Evolutionary conservation across 2,888 invertebrate genomes (phyloP), one percentile per base, ranked within the genome.

Genomic region (Trachelus troglodyta): DNA sequence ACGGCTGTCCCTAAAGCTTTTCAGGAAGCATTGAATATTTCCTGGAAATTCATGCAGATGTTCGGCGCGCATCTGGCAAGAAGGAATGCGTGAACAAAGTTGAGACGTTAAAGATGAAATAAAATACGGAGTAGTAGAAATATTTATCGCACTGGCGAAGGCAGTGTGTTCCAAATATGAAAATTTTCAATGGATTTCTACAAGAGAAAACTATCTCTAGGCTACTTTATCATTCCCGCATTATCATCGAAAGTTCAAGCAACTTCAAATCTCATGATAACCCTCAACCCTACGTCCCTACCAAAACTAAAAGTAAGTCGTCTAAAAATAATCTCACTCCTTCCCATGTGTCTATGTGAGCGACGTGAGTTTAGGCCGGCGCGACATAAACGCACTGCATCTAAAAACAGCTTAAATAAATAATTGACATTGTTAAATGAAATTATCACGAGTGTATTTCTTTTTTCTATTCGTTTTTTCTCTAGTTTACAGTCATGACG

Each of bases 231-330:
- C 78, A 23, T 34, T 74, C 76, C 81, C 35, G 6, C 33, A 30
- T 83, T 88, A 87, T 87, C 87, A 56, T 80, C 74, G 34, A 84
- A 86, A 87, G 87, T 88, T 87, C 85, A 85, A 83, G 83, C 82
- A 82, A 81, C 84, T 84, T 81, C 83, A 83, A 85, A 86, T 84
- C 83, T 82, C 77, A 40, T 80, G 89, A 89, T 89, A 89, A 89
- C 89, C 88, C 84, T 83, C 79, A 82, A 82, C 77, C 81, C 80
- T 82, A 83, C 81, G 78, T 76, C 79, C 79, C 79, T 76, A 79
- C 74, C 69, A 79, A 79, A 79, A 71, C 79, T 76, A 76, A 79
- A 79, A 79, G 76, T 79, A 76, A 79, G 76, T 76, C 79, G 69
- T 33, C 76, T 79, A 79, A 79, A 76, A 79, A 79, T 79, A 79